Evolutionary conservation across 1,140 invertebrate species (phyloP).

Genomic region (Drosophila persimilis): DNA sequence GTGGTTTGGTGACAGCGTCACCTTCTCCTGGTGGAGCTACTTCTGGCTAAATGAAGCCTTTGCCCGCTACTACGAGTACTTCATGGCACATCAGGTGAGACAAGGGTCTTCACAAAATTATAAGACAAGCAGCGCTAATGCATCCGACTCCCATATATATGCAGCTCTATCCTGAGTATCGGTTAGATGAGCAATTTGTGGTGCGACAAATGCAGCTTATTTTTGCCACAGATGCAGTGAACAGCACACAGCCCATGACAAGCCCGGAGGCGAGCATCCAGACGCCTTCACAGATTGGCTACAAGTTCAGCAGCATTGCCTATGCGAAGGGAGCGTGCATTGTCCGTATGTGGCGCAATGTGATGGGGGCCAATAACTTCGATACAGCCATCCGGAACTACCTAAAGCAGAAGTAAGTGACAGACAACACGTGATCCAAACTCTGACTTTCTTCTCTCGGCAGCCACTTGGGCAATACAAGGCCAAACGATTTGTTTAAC

Average conservation of each 20-base stretch:
- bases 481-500: conserved; percentile 49
- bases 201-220: conserved; percentile 87
- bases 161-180: conserved; percentile 82
- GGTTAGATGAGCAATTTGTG: conserved; percentile 85
- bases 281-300: conserved; percentile 83
- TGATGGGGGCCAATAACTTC: conserved; percentile 87
- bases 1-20: conserved; percentile 89
- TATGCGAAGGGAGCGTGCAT: conserved; percentile 89
- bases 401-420: conserved; percentile 84
- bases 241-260: conserved; percentile 86
- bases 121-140: background rate
- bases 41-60: conserved; percentile 89
- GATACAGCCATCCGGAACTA: conserved; percentile 85
- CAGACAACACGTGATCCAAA: background rate
- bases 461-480: conserved; percentile 46
- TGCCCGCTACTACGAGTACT: conserved; percentile 88
- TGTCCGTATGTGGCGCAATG: conserved; percentile 89
- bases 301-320: conserved; percentile 85
- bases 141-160: background rate
- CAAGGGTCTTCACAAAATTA: background rate
- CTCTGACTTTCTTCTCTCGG: background rate
- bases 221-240: conserved; percentile 86
- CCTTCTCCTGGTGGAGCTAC: conserved; percentile 87
- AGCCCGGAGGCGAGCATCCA: conserved; percentile 80
- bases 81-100: conserved; percentile 83